Evolutionary conservation across 2,797 vertebrate species (phyloP).

Genomic region (Bradypus variegatus): DNA sequence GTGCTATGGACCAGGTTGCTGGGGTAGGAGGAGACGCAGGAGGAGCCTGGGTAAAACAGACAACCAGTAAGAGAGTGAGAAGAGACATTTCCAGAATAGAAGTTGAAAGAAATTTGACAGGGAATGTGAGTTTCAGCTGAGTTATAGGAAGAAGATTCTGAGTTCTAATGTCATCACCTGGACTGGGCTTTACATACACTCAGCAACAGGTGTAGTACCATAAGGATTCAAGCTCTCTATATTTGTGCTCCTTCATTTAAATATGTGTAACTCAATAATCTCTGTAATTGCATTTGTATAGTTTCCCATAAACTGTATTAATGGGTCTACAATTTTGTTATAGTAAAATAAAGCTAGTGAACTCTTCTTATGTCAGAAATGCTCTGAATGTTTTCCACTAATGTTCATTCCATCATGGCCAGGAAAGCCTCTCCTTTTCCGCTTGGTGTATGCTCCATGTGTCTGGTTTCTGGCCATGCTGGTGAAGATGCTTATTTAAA

Average conservation of each 20-base stretch:
- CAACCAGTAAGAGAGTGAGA: background rate
- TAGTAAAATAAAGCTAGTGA: background rate
- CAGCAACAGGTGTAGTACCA: constrained; percentile 7
- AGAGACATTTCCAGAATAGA: constrained; percentile 21
- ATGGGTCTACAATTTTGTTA: background rate
- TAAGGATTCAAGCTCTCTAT: background rate
- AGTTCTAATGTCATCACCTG: background rate
- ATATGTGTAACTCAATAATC: background rate
- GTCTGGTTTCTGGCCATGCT: background rate
- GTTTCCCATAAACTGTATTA: background rate
- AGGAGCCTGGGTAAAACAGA: background rate
- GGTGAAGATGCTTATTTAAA: background rate
- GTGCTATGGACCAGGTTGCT: constrained; percentile 30
- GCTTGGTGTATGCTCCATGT: background rate
- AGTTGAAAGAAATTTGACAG: background rate
- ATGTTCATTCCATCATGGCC: background rate
- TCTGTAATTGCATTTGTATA: constrained; percentile 32
- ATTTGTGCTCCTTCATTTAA: background rate
- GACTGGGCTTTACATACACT: background rate
- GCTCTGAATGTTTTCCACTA: background rate
- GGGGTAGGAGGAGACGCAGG: background rate
- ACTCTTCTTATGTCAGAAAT: constrained; percentile 15
- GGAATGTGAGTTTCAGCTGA: background rate
- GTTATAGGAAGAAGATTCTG: background rate
- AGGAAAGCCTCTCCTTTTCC: background rate